Base-by-base conservation (phyloP, 2,797 vertebrate genomes). In the Acanthurus tractus region DNA sequence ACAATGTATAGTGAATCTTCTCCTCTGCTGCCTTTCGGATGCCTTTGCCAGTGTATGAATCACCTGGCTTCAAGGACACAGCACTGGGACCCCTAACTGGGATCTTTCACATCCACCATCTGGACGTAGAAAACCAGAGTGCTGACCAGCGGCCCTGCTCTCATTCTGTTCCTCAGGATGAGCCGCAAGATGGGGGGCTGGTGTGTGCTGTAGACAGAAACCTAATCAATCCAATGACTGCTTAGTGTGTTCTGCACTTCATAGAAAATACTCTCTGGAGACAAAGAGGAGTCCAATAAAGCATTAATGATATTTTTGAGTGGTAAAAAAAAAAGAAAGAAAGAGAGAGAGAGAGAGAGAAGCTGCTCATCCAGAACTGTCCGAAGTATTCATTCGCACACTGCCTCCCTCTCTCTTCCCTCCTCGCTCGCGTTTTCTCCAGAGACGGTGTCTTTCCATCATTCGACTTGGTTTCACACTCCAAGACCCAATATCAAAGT, bases 81-180 rank as follows among this genome's bases (percentile, higher is more conserved):
- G 91, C 86, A 44, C 69, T 80, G 85, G 89, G 94, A 94, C 94
- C 94, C 92, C 94, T 94, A 86, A 86, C 94, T 93, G 93, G 89
- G 94, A 88, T 89, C 88, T 82, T 82, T 91, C 89, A 92, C 90
- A 91, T 93, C 85, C 82, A 92, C 94, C 94, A 94, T 95, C 94
- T 94, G 94, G 93, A 93, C 74, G 61, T 78, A 72, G 83, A 87
- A 78, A 87, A 83, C 64, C 92, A 91, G 93, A 93, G 83, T 94
- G 93, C 94, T 94, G 93, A 93, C 93, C 93, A 89, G 80, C 86
- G 52, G 86, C 79, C 84, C 86, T 76, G 88, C 85, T 91, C 91
- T 85, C 85, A 88, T 87, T 91, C 89, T 90, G 89, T 70, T 89
- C 64, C 76, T 89, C 82, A 20, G 85, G 76, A 87, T 29, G 68